Conservation (phyloP, 2,113 vertebrate species). For the Axis porcinus region DNA sequence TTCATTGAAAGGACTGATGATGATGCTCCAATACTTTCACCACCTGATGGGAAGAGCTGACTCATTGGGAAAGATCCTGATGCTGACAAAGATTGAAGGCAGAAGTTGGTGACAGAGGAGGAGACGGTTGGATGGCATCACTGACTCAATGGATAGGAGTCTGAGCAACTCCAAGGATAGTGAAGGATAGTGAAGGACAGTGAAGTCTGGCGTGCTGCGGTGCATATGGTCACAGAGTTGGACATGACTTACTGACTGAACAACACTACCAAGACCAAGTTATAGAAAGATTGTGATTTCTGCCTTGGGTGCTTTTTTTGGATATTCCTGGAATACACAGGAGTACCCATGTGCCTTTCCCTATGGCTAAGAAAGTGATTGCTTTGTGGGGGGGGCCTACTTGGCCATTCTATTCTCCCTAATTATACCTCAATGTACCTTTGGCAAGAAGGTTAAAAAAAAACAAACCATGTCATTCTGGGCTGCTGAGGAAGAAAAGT, state of each 20-base stretch:
- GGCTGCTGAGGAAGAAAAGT: neutral
- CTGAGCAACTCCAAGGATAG: neutral
- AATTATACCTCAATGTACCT: neutral
- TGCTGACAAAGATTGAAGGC: neutral
- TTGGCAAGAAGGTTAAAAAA: neutral
- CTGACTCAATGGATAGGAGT: neutral
- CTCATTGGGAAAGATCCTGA: neutral
- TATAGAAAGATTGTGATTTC: neutral
- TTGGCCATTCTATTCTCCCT: neutral
- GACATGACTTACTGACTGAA: neutral
- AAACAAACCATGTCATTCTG: neutral
- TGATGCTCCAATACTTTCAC: neutral
- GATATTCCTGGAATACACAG: neutral
- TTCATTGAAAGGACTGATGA: neutral
- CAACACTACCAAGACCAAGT: neutral
- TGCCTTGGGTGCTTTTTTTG: neutral
- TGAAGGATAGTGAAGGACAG: neutral
- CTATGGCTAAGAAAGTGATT: no score
- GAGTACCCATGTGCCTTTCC: no score
- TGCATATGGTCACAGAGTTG: neutral
- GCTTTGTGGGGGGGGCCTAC: neutral
- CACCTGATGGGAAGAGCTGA: neutral
- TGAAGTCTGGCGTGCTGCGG: neutral
- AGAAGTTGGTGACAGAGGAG: neutral
- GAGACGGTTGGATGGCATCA: neutral